These are phyloP conservation scores for Hirtodrosophila cameraria DNA, from an alignment of 2,888 invertebrate genomes.

Conservation along the genomic window DNA sequence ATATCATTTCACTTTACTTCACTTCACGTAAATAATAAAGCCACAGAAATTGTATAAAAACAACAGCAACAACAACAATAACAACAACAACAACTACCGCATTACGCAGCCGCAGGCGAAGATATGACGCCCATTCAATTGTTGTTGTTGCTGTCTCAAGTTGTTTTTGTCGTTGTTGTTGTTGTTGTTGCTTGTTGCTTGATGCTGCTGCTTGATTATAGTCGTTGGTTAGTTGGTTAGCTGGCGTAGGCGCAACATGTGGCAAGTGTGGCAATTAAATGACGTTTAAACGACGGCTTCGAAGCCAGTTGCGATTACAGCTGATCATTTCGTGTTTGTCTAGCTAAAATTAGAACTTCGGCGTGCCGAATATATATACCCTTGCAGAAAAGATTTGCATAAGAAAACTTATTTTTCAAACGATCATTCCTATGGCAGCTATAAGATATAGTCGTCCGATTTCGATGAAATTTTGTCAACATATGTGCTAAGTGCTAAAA, in stretches of 20 bases:
- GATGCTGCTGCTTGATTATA: slow-evolving; percentile 49
- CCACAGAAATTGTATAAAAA: slow-evolving; percentile 26
- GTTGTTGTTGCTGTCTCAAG: slow-evolving; percentile 19
- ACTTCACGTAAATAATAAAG: slow-evolving; percentile 25
- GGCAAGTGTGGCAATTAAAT: slow-evolving; percentile 61
- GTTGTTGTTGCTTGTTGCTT: slow-evolving; percentile 18
- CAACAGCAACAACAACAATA: slow-evolving; percentile 54
- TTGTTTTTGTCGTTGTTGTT: slow-evolving; percentile 17
- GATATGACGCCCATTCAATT: slow-evolving; percentile 7
- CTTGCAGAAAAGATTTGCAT: too few relatives aligned
- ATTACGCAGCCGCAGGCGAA: slow-evolving; percentile 53
- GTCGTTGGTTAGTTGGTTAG: slow-evolving; percentile 28
- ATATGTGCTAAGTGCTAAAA: too few relatives aligned
- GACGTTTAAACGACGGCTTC: slow-evolving; percentile 29
- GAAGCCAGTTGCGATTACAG: not conserved
- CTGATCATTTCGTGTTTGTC: too few relatives aligned
- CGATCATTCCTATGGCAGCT: too few relatives aligned
- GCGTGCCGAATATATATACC: too few relatives aligned
- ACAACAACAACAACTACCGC: slow-evolving; percentile 62
- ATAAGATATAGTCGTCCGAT: too few relatives aligned
- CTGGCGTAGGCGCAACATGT: slow-evolving; percentile 52
- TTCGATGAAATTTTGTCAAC: too few relatives aligned
- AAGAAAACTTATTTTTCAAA: too few relatives aligned
- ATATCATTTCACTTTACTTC: slow-evolving; percentile 26
- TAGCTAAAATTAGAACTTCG: too few relatives aligned